phyloP scores from a whole-genome alignment of 2,888 invertebrate genomes.

The Aphodius sticticus region DNA sequence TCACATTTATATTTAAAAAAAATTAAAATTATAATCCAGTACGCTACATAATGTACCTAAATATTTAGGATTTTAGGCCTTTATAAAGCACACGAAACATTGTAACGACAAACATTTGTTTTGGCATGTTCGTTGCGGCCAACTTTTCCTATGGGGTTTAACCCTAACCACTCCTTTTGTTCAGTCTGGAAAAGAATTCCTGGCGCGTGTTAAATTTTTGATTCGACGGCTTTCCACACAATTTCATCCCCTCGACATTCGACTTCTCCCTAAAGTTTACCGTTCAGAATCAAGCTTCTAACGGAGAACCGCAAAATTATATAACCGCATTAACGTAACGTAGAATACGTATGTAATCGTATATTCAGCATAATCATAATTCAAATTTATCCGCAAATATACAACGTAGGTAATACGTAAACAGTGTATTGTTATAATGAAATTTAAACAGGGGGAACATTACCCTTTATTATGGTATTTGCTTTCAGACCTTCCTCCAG shows the following conservation, averaged over 20 bases:
- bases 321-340: background rate
- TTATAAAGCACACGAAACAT: background rate
- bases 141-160: background rate
- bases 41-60: too few species aligned
- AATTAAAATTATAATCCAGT: too few species aligned
- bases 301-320: background rate
- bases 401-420: background rate
- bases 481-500: background rate
- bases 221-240: background rate
- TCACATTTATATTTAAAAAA: too few species aligned
- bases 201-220: background rate
- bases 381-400: background rate
- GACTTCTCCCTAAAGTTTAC: background rate
- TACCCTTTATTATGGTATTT: slow-evolving; percentile 4
- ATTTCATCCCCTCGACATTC: background rate
- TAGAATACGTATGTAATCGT: background rate
- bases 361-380: background rate
- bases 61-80: background rate
- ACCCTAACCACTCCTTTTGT: background rate
- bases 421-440: background rate
- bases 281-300: background rate
- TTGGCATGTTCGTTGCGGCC: background rate
- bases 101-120: background rate
- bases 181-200: background rate
- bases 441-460: background rate